These are phyloP conservation scores for Xenopus tropicalis DNA, from an alignment of 2,113 vertebrate species.

Conservation along the genomic window UCB_Xtro_10.0 CM004443.2:28246001-28246500, in stretches of 20 bases:
- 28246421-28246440: too few species aligned
- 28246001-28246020: neutral
- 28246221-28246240: neutral
- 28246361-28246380: too few species aligned
- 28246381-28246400: too few species aligned
- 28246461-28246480: too few species aligned
- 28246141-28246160: neutral
- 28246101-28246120: neutral
- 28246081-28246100: conserved; percentile 28
- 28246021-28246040: conserved; percentile 45
- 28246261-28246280: neutral
- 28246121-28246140: neutral
- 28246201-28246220: neutral
- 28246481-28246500: too few species aligned
- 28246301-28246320: neutral
- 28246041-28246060: conserved; percentile 32
- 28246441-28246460: too few species aligned
- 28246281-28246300: neutral
- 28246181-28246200: conserved; percentile 6
- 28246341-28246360: too few species aligned
- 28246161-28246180: conserved; percentile 4
- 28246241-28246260: neutral
- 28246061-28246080: neutral
- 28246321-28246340: too few species aligned
- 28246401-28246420: too few species aligned